Conservation (phyloP, 1,140 invertebrate species). For the Pseudomyrmex sp. region DNA sequence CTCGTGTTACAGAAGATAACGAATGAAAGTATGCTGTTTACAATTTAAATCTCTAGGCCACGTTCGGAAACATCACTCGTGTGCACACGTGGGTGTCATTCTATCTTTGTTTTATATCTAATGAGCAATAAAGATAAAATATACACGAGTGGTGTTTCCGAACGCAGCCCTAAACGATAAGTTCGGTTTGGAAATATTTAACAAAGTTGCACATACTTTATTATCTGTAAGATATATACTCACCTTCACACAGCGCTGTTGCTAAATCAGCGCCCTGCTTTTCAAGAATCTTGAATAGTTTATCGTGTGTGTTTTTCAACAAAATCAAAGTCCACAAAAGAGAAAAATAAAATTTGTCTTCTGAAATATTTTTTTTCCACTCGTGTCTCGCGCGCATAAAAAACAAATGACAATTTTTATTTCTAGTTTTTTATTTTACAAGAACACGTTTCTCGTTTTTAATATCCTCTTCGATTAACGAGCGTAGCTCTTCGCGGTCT, state of each 20-base stretch:
- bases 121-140: too few species aligned
- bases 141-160: too few species aligned
- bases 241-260: constrained; percentile 2
- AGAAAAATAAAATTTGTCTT: background rate
- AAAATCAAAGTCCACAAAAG: background rate
- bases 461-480: background rate
- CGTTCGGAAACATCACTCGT: too few species aligned
- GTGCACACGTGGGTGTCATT: too few species aligned
- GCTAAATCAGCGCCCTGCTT: background rate
- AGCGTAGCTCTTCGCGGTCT: constrained; percentile 55
- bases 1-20: background rate
- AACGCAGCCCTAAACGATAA: background rate
- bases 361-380: background rate
- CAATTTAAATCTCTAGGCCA: background rate
- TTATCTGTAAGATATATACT: constrained; percentile 38
- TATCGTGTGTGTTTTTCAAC: background rate
- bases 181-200: background rate
- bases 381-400: background rate
- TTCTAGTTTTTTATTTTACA: background rate
- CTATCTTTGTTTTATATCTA: too few species aligned
- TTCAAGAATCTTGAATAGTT: background rate
- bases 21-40: background rate
- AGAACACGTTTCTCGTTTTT: background rate
- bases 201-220: background rate
- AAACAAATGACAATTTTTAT: background rate